Percentiles rank a stretch among this genome's conserved stretches.
These are phyloP conservation scores for Drosophila emarginata DNA, from an alignment of 2,888 invertebrate species.

Conservation along the genomic window DNA sequence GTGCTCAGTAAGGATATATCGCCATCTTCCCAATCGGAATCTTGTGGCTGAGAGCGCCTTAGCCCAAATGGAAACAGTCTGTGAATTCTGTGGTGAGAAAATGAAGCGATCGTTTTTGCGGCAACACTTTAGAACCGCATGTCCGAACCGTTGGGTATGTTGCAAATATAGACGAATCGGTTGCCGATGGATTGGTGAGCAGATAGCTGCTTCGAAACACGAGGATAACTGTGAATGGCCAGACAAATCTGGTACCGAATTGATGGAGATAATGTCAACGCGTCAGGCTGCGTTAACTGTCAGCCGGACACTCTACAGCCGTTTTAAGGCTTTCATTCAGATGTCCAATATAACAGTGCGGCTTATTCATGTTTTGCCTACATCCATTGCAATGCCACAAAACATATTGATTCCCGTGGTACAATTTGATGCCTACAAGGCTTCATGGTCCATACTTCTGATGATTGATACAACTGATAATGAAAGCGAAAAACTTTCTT, in stretches of 20 bases:
- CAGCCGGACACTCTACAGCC: not conserved
- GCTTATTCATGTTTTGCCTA: constrained; percentile 30
- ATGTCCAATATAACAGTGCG: constrained; percentile 26
- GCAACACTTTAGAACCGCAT: constrained; percentile 1
- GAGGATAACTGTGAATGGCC: not conserved
- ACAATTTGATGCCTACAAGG: constrained; percentile 19
- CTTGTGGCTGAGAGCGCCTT: constrained; percentile 2
- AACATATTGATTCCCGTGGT: not conserved
- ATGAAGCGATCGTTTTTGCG: constrained; percentile 23
- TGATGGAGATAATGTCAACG: constrained; percentile 14
- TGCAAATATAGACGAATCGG: constrained; percentile 46
- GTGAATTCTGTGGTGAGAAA: constrained; percentile 15
- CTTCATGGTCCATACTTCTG: constrained; percentile 35
- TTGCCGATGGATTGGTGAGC: constrained; percentile 37
- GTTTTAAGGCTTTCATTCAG: constrained; percentile 27
- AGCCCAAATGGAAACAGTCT: constrained; percentile 1
- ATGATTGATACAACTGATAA: constrained; percentile 16
- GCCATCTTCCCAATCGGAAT: constrained; percentile 25
- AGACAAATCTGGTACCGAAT: constrained; percentile 24
- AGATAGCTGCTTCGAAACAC: not conserved
- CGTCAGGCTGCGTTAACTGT: not conserved
- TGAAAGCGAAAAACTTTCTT: not conserved
- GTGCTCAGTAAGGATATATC: constrained; percentile 40
- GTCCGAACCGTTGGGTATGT: not conserved
- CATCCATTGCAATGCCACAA: not conserved